phyloP scores from a whole-genome alignment of 2,113 vertebrate genomes.

The Morone saxatilis region DNA sequence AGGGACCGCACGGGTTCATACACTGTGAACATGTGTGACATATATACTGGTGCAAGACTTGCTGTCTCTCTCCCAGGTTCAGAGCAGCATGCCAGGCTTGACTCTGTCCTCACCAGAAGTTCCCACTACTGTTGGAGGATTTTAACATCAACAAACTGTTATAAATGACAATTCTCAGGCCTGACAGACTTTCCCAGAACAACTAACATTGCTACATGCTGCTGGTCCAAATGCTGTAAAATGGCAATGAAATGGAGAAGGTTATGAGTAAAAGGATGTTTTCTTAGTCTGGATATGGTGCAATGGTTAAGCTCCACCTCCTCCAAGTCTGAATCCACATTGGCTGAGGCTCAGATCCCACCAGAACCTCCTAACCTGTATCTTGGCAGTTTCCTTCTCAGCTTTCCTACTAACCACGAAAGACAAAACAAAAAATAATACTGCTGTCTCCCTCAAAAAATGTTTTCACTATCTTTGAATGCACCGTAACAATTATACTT shows the following conservation, averaged over 20 bases:
- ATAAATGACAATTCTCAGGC: conserved; percentile 17
- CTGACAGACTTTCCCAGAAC: neutral
- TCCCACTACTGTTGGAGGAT: neutral
- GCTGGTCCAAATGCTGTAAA: conserved; percentile 12
- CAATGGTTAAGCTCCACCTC: conserved; percentile 19
- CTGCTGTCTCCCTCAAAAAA: conserved; percentile 20
- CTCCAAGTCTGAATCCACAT: conserved; percentile 32
- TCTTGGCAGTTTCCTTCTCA: conserved; percentile 40
- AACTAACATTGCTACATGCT: conserved; percentile 1
- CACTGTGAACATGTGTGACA: no score
- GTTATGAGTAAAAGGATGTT: conserved; percentile 64
- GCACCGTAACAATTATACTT: neutral
- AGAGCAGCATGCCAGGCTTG: neutral
- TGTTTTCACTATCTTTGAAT: conserved; percentile 15
- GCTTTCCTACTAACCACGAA: conserved; percentile 24
- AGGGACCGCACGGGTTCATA: no score
- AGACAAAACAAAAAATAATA: conserved; percentile 36
- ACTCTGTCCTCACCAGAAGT: neutral
- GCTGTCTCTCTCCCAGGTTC: neutral
- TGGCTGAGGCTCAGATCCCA: conserved; percentile 55
- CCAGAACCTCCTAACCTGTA: conserved; percentile 51
- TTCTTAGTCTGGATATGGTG: conserved; percentile 62
- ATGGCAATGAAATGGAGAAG: conserved; percentile 24
- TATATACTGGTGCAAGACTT: neutral
- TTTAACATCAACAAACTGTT: neutral